A percentile compares a stretch with the other conserved stretches of the same genome.
Conservation (phyloP, 2,113 vertebrate genomes). For the Dolichallabes microphthalmus region DNA sequence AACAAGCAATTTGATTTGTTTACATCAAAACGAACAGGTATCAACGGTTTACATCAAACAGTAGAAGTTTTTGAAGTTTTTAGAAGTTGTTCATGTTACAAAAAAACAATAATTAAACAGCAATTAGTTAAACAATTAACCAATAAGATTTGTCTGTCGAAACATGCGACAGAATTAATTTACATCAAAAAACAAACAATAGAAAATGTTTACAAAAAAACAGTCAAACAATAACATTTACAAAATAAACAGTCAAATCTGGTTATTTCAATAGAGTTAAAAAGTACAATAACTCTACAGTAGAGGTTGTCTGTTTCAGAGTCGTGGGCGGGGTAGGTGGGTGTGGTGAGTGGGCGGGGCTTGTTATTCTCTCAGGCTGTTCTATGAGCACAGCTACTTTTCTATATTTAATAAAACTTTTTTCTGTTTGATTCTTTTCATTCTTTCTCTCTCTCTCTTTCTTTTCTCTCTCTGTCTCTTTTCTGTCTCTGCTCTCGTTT, state of each 20-base stretch:
- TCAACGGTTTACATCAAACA: too few relatives aligned
- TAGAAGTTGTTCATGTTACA: background rate
- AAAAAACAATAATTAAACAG: too few relatives aligned
- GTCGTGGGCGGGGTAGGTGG: background rate
- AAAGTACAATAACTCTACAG: background rate
- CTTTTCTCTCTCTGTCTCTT: slow-evolving; percentile 75
- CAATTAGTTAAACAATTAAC: too few relatives aligned
- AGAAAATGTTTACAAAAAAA: background rate
- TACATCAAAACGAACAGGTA: too few relatives aligned
- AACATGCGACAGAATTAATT: background rate
- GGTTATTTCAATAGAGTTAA: background rate
- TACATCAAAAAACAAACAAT: background rate
- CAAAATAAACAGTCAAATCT: background rate
- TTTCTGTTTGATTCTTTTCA: slow-evolving; percentile 68
- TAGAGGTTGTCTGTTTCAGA: background rate
- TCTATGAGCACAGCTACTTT: background rate
- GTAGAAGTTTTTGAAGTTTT: too few relatives aligned
- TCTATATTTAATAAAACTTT: slow-evolving; percentile 54
- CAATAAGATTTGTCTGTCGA: background rate
- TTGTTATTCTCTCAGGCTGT: background rate
- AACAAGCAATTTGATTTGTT: background rate
- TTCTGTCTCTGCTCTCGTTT: slow-evolving; percentile 82
- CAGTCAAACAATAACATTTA: background rate
- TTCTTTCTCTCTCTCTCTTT: slow-evolving; percentile 71
- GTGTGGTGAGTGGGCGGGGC: background rate